Conservation (phyloP, 2,888 invertebrate genomes). For the Scaptomyza cyrtandrae region DNA sequence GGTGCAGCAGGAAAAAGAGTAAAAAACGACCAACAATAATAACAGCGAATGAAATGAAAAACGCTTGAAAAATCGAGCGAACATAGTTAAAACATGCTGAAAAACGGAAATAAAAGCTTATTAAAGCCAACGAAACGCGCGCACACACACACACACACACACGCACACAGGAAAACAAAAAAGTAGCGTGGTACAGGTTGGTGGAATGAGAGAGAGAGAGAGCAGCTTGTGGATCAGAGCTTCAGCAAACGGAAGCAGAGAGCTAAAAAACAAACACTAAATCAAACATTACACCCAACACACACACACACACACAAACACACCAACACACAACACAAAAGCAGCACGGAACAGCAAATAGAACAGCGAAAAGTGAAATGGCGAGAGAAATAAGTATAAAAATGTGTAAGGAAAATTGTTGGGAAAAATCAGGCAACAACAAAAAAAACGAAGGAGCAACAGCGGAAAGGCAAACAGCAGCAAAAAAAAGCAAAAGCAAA, state of each 20-base stretch:
- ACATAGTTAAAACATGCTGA: slow-evolving; percentile 59
- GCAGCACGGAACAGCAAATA: background rate
- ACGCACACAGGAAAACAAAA: slow-evolving; percentile 19
- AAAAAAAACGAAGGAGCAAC: background rate
- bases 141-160: slow-evolving; percentile 19
- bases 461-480: slow-evolving; percentile 34
- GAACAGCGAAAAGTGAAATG: slow-evolving; percentile 59
- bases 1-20: slow-evolving; percentile 39
- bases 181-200: no score
- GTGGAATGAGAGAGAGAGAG: no score
- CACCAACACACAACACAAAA: background rate
- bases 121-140: slow-evolving; percentile 68
- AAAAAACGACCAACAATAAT: slow-evolving; percentile 48
- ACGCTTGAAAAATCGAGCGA: slow-evolving; percentile 8
- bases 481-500: slow-evolving; percentile 12
- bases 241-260: slow-evolving; percentile 54
- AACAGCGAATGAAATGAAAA: slow-evolving; percentile 12
- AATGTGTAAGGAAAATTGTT: slow-evolving; percentile 59
- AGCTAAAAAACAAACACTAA: slow-evolving; percentile 75
- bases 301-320: background rate
- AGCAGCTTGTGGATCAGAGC: slow-evolving; percentile 44
- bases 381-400: slow-evolving; percentile 55
- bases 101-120: slow-evolving; percentile 78
- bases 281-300: slow-evolving; percentile 74
- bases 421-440: slow-evolving; percentile 39